Percentiles rank a stretch among this genome's conserved stretches.
Conservation (phyloP, 1,140 invertebrate genomes). For the Calycopis cecrops region DNA sequence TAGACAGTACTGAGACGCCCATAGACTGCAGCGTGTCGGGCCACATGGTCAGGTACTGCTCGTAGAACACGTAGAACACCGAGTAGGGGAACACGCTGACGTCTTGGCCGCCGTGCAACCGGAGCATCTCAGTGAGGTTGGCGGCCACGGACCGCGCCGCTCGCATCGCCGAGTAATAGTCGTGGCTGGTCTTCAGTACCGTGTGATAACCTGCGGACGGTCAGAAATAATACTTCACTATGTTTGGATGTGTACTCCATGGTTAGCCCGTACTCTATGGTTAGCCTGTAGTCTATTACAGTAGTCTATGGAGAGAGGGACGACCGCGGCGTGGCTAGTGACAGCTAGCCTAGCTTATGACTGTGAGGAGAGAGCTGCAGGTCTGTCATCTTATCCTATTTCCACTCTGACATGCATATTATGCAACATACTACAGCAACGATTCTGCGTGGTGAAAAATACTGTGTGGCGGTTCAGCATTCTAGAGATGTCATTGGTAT, state of each 20-base stretch:
- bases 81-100: constrained; percentile 97
- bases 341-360: too few species aligned
- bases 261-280: too few species aligned
- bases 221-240: constrained; percentile 6
- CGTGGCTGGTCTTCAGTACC: constrained; percentile 91
- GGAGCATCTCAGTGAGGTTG: constrained; percentile 88
- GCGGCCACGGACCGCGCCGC: constrained; percentile 86
- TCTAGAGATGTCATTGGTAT: too few species aligned
- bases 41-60: constrained; percentile 99
- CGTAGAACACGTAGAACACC: constrained; percentile 99
- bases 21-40: constrained; percentile 91
- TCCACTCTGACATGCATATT: too few species aligned
- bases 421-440: too few species aligned
- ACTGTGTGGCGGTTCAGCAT: too few species aligned
- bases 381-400: too few species aligned
- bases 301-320: too few species aligned
- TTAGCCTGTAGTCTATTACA: too few species aligned
- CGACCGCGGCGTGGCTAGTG: too few species aligned
- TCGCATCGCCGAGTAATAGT: constrained; percentile 93
- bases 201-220: constrained; percentile 88
- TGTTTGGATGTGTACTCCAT: not conserved
- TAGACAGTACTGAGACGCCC: constrained; percentile 90
- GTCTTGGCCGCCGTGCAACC: constrained; percentile 64
- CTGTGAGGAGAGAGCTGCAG: too few species aligned
- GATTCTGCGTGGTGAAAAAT: too few species aligned